phyloP scores from a whole-genome alignment of 1,140 invertebrate genomes.

The Pissodes strobi region DNA sequence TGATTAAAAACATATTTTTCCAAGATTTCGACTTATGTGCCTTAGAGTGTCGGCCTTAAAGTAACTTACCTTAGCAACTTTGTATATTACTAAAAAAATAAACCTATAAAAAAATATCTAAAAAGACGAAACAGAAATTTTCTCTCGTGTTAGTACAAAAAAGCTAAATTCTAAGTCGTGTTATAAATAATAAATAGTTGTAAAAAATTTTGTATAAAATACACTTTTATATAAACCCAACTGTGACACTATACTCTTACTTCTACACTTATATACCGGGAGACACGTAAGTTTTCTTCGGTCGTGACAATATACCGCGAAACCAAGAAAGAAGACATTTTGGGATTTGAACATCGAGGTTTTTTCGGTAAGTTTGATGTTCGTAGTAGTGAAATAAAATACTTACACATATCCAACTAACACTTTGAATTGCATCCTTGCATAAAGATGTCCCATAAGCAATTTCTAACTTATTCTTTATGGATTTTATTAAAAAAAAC shows the following conservation, averaged over 20 bases:
- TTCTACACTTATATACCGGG: constrained; percentile 10
- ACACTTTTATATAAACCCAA: constrained; percentile 20
- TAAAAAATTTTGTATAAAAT: constrained; percentile 29
- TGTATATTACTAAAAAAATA: constrained; percentile 54
- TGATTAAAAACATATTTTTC: constrained; percentile 47
- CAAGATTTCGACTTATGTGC: constrained; percentile 53
- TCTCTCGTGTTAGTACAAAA: constrained; percentile 44
- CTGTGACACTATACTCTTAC: constrained; percentile 19
- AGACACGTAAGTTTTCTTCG: constrained; percentile 13
- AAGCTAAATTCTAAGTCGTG: constrained; percentile 35
- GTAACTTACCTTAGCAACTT: constrained; percentile 51
- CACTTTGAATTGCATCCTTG: too few relatives aligned
- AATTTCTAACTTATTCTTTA: too few relatives aligned
- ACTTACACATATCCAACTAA: too few relatives aligned
- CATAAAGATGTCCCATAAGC: too few relatives aligned
- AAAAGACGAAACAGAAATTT: constrained; percentile 38
- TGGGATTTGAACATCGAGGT: neutral
- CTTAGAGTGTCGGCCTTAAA: constrained; percentile 55
- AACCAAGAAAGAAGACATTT: constrained; percentile 24
- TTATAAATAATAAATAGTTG: constrained; percentile 28
- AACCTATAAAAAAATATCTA: constrained; percentile 45
- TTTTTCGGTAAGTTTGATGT: constrained; percentile 27
- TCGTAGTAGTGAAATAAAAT: too few relatives aligned
- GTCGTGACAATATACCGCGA: constrained; percentile 14
- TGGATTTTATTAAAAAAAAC: too few relatives aligned